Percentiles rank a stretch among this genome's conserved stretches.
Evolutionary conservation across 2,888 invertebrate species (phyloP).

Genomic region (Caenorhabditis doughertyi): DNA sequence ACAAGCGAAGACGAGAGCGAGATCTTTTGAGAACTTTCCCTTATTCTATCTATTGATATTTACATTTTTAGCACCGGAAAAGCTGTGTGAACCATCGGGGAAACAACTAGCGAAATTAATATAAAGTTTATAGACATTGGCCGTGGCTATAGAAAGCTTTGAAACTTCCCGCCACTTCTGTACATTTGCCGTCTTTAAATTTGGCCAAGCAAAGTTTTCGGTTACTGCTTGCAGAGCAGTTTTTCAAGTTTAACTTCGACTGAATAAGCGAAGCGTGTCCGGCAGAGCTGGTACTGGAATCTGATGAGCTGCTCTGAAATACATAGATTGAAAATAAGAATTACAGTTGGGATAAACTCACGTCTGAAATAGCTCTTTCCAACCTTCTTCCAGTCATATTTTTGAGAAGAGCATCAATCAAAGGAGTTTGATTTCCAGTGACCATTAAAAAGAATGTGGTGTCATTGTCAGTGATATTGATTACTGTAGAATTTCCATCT

Average conservation of each 20-base stretch:
- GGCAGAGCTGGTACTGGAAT: constrained; percentile 44
- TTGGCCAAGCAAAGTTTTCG: constrained; percentile 58
- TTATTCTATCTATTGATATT: constrained; percentile 43
- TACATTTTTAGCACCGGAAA: constrained; percentile 48
- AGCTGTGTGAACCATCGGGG: neutral
- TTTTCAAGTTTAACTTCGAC: constrained; percentile 31
- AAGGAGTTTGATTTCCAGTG: constrained; percentile 38
- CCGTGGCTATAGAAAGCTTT: constrained; percentile 45
- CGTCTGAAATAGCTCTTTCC: constrained; percentile 50
- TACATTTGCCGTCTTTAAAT: constrained; percentile 57
- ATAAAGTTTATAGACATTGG: constrained; percentile 17
- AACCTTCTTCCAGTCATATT: constrained; percentile 40
- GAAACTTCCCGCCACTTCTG: constrained; percentile 59
- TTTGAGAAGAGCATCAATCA: constrained; percentile 52
- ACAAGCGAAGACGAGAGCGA: constrained; percentile 24
- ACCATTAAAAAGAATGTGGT: constrained; percentile 43
- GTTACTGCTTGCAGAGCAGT: constrained; percentile 33
- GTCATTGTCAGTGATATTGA: constrained; percentile 9
- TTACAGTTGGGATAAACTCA: constrained; percentile 3
- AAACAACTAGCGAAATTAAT: constrained; percentile 13
- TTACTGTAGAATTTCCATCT: constrained; percentile 12
- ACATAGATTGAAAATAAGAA: neutral
- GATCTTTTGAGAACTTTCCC: constrained; percentile 38
- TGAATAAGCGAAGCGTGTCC: constrained; percentile 33
- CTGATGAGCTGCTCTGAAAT: constrained; percentile 61